Evolutionary conservation across 2,888 invertebrate genomes (phyloP), one percentile per base, ranked within the genome.

Genomic region (Apotomis capreana): DNA sequence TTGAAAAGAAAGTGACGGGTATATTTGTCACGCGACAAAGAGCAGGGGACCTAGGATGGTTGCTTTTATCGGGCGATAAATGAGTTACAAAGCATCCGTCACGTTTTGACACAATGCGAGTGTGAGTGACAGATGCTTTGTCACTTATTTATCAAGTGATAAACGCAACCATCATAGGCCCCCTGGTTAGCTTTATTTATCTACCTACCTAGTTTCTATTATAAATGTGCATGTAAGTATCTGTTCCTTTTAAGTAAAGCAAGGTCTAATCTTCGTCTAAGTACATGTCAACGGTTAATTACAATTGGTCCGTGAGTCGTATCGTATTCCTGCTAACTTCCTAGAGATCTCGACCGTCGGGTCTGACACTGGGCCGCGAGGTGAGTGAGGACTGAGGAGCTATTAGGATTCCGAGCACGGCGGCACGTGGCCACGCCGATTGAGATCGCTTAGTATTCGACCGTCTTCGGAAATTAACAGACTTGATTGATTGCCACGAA

Each of bases 391-490:
- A 77, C 83, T 40, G 40, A 40, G 83, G 40, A 40, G 83, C 76
- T 75, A 85, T 83, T 80, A 76, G 80, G 78, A 87, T 87, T 84
- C 87, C 70, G 65, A 67, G 74, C 85, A 85, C 82, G 82, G 72
- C 44, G 52, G 73, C 74, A 75, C 74, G 78, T 75, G 79, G 80
- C 80, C 81, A 81, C 80, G 80, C 78, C 74, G 59, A 55, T 67
- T 68, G 46, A 59, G 64, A 44, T 26, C 13, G n/a, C 55, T 65
- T 65, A 55, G 55, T 65, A 65, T 55, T 65, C 64, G 5, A 26
- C 64, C 46, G 64, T 55, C 64, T 55, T 62, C 55, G 62, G 49
- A 69, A 57, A 69, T 57, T 57, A 69, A 69, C 37, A 37, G 13
- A 12, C 62, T 62, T 69, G 69, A 69, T 57, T 62, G 46, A 55